phyloP scores from a whole-genome alignment of 2,888 invertebrate species.

The Melipona bicolor region DNA sequence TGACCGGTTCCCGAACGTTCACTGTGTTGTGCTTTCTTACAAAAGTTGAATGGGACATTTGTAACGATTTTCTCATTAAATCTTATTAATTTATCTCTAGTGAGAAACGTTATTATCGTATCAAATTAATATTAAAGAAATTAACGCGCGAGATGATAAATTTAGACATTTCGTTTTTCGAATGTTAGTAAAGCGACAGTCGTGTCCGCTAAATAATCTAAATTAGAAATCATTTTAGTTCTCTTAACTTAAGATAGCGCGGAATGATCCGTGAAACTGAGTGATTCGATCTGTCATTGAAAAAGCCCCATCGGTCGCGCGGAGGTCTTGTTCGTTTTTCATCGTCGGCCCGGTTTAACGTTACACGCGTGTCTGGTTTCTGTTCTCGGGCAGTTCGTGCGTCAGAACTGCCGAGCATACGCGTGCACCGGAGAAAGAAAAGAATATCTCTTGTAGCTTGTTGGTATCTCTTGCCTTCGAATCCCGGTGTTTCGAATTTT shows the following conservation, averaged over 20 bases:
- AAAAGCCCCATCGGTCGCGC: conserved; percentile 33
- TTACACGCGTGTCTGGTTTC: conserved; percentile 69
- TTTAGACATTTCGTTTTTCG: background rate
- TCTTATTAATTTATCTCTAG: background rate
- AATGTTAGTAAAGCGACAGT: too few species aligned
- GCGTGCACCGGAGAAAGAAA: conserved; percentile 11
- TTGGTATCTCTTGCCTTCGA: conserved; percentile 66
- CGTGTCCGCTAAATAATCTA: too few species aligned
- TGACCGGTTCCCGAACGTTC: too few species aligned
- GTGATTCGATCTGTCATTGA: conserved; percentile 57
- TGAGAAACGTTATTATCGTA: background rate
- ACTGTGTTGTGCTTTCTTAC: too few species aligned
- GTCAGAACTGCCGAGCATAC: conserved; percentile 34
- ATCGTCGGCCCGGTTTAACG: conserved; percentile 58
- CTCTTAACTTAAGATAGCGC: background rate
- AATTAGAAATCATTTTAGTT: too few species aligned
- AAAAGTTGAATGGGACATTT: background rate
- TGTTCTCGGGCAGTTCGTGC: conserved; percentile 58
- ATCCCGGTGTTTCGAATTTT: conserved; percentile 53
- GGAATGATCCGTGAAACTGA: conserved; percentile 19
- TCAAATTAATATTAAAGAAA: background rate
- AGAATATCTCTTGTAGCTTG: conserved; percentile 30
- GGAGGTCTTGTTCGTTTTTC: conserved; percentile 46
- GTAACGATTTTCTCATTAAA: background rate
- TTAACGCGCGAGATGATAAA: background rate